Evolutionary conservation across 1,140 invertebrate species (phyloP), one percentile per base, ranked within the genome.

Genomic region (Leguminivora glycinivorella): DNA sequence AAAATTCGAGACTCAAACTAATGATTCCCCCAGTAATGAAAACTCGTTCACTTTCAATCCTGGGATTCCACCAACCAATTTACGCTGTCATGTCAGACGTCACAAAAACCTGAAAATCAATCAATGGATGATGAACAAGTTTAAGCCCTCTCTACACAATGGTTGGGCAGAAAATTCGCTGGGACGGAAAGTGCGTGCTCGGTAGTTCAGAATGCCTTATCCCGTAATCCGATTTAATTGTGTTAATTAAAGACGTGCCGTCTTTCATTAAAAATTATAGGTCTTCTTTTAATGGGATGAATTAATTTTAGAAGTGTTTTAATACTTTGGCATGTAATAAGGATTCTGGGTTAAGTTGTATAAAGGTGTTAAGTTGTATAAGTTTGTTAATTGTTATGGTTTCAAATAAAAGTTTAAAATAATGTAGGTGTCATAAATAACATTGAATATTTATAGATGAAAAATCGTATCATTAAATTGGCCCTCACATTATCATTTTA

Each of bases 11-110:
- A 1, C 26, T 2, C 25, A 10, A 63, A 63, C 58, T 34, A 63
- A 63, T 29, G 25, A 63, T 63, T 14, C 3, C 26, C 26, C 58
- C 58, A 63, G 47, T 63, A 63, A 63, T 63, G 58, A 63, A 63
- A 63, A 63, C 58, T 63, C 58, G 31, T 63, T 34, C 58, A 19
- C 58, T 63, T 17, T 10, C 58, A 31, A 63, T 63, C 26, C 58
- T 12, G 14, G 2, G 26, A 63, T 29, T 63, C 56, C 56, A 31
- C 58, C 58, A 60, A 60, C 56, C 56, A 63, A 63, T 63, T 63
- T 63, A 63, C 58, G 58, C 58, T 63, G 58, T 63, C 58, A 63
- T 63, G 58, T 63, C 58, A 63, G 17, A 63, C 58, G 58, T 63
- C 58, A 63, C 58, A 63, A 63, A 63, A 63, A 63, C 58, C 58